Evolutionary conservation across 2,888 invertebrate genomes (phyloP).

Genomic region (Drosophila paracracens): DNA sequence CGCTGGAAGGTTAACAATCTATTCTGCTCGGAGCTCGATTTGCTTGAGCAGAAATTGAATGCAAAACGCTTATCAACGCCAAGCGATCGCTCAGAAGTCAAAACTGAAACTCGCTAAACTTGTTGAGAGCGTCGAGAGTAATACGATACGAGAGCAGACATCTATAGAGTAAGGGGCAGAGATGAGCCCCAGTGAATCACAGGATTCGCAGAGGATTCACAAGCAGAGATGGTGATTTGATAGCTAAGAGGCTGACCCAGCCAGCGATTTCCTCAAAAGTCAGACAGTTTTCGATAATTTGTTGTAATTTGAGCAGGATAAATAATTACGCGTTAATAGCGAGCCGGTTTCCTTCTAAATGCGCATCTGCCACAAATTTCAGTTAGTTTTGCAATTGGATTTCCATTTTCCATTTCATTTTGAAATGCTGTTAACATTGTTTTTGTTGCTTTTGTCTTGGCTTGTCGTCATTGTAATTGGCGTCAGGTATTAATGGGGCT

Average conservation of each 20-base stretch:
- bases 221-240: slow-evolving; percentile 73
- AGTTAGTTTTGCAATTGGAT: slow-evolving; percentile 16
- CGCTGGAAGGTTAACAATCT: slow-evolving; percentile 69
- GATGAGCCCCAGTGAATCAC: slow-evolving; percentile 6
- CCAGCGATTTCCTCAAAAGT: slow-evolving; percentile 72
- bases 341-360: slow-evolving; percentile 56
- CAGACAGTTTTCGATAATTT: slow-evolving; percentile 57
- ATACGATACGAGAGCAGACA: slow-evolving; percentile 62
- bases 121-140: slow-evolving; percentile 70
- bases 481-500: slow-evolving; percentile 45
- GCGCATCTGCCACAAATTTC: slow-evolving; percentile 74
- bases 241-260: slow-evolving; percentile 55
- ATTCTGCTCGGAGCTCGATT: slow-evolving; percentile 39
- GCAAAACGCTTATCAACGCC: slow-evolving; percentile 77
- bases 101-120: slow-evolving; percentile 80
- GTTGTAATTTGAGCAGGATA: slow-evolving; percentile 60
- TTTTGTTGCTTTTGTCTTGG: slow-evolving; percentile 41
- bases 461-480: slow-evolving; percentile 46
- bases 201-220: slow-evolving; percentile 39
- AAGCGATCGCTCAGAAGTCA: slow-evolving; percentile 80
- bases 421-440: slow-evolving; percentile 48
- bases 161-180: slow-evolving; percentile 4
- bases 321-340: slow-evolving; percentile 46
- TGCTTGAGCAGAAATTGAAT: slow-evolving; percentile 53
- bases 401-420: slow-evolving; percentile 58